Evolutionary conservation across 1,140 invertebrate genomes (phyloP).

Genomic region (Melanaphis sacchari): DNA sequence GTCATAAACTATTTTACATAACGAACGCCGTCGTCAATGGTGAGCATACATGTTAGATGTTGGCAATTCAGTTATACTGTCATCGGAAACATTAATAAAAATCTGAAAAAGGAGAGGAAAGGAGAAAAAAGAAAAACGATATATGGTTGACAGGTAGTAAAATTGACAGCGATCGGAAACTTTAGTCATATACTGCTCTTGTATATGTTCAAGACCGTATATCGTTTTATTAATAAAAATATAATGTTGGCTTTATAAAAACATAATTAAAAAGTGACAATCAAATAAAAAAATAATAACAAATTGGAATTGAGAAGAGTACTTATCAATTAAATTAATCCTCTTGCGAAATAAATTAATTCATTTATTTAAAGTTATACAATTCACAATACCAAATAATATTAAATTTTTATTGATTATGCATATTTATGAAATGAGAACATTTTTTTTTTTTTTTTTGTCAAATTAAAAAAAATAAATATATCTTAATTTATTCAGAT

Average conservation of each 20-base stretch:
- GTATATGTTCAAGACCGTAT: not conserved
- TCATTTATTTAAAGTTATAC: no score
- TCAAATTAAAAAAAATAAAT: not conserved
- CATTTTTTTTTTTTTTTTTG: not conserved
- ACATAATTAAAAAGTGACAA: not conserved
- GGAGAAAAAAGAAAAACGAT: not conserved
- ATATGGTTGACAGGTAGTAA: conserved; percentile 28
- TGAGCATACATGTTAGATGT: not conserved
- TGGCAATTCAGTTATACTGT: not conserved
- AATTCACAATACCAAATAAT: not conserved
- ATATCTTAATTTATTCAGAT: not conserved
- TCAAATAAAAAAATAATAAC: not conserved
- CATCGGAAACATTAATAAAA: conserved; percentile 39
- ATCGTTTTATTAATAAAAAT: not conserved
- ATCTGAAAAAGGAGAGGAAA: not conserved
- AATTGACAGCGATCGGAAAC: conserved; percentile 33
- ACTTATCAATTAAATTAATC: not conserved
- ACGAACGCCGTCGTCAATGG: not conserved
- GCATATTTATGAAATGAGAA: not conserved
- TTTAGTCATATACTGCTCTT: not conserved
- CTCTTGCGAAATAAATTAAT: not conserved
- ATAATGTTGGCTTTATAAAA: not conserved
- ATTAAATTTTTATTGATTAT: not conserved
- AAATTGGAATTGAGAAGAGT: not conserved
- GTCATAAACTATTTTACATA: conserved; percentile 38